Base-by-base conservation (phyloP, 2,113 vertebrate genomes). In the Chamaetylas fuelleborni region DNA sequence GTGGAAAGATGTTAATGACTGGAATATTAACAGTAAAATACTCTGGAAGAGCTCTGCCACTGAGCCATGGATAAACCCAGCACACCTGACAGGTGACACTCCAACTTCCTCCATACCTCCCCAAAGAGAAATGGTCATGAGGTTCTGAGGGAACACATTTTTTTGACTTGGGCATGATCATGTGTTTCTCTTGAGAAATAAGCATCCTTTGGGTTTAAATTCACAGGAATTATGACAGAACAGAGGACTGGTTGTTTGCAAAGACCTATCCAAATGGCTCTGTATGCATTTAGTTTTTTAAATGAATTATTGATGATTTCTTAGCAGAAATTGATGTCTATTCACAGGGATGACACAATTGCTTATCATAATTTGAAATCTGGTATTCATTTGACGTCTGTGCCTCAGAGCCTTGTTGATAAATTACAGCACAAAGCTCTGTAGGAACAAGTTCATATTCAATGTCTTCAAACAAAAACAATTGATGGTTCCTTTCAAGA, bases 311-410 rank as follows among this genome's bases (percentile, higher is more conserved):
- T 92, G 92, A 97, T 83, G 57, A 89, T 86, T 97, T 97, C 96
- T 96, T 85, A 94, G 96, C 93, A 96, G 90, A 93, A 82, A 87
- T 79, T 86, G 58, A 94, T 96, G 90, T 34, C 82, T 88, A 92
- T 96, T 96, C 93, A 93, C 66, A 73, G 77, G 91, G 85, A 96
- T 95, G 94, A 96, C 89, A 96, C 87, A 93, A 91, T 87, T 92
- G 95, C 96, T 96, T 97, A 96, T 96, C 96, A 69, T 95, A 88
- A 97, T 97, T 97, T 97, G 96, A 97, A 97, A 97, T 96, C 95
- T 96, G 95, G 92, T 94, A 86, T 96, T 94, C 88, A 90, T 96
- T 95, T 96, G 95, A 96, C 92, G 90, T 94, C 92, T 92, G 96
- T 95, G 94, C 91, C 74, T 87, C 92, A 34, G 87, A 0, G 2